Evolutionary conservation across 2,113 vertebrate species (phyloP).

Genomic region (Oreamnos americanus): DNA sequence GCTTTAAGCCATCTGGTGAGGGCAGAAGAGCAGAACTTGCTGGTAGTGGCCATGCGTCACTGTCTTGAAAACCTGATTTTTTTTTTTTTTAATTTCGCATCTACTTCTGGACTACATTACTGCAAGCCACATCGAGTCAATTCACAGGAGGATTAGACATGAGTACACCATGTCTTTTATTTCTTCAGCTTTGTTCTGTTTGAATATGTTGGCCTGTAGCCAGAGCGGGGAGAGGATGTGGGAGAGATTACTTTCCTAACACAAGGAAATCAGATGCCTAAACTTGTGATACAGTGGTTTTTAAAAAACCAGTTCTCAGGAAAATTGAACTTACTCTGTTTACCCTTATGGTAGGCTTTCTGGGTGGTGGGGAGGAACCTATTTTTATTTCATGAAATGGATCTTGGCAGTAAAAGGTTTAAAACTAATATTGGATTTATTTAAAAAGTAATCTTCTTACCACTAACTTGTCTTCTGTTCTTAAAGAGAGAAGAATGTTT

Average conservation of each 20-base stretch:
- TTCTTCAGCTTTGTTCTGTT: constrained; percentile 38
- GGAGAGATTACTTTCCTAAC: constrained; percentile 48
- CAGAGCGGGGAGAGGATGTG: neutral
- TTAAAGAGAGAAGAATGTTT: constrained; percentile 42
- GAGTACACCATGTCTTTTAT: neutral
- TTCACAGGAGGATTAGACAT: neutral
- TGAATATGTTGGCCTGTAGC: neutral
- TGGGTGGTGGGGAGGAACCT: constrained; percentile 7
- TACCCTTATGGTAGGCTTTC: constrained; percentile 42
- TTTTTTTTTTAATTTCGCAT: neutral
- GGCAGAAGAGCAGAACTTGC: neutral
- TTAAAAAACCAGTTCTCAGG: constrained; percentile 48
- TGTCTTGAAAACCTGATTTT: neutral
- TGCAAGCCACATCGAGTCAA: rapidly evolving
- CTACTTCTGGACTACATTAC: neutral
- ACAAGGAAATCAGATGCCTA: constrained; percentile 51
- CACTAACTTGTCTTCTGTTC: constrained; percentile 30
- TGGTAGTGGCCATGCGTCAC: neutral
- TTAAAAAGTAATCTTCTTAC: constrained; percentile 55
- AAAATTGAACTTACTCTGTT: constrained; percentile 44
- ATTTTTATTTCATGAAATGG: constrained; percentile 64
- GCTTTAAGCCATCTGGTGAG: neutral
- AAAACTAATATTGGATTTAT: constrained; percentile 55
- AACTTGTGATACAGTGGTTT: constrained; percentile 10
- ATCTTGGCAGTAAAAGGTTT: constrained; percentile 52